phyloP scores from a whole-genome alignment of 2,113 vertebrate species.

The Penelope pileata region DNA sequence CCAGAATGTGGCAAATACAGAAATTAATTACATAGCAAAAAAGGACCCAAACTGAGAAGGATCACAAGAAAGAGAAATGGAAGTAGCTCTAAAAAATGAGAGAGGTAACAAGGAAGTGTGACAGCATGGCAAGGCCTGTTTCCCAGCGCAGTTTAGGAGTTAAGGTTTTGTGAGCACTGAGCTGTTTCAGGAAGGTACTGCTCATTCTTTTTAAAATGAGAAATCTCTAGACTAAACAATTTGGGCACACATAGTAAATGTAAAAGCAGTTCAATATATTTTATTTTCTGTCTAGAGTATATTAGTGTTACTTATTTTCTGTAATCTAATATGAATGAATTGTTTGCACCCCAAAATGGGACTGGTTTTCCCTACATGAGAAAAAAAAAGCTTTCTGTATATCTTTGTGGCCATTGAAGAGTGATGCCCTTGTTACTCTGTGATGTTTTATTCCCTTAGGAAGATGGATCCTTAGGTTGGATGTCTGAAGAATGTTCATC shows the following conservation, averaged over 20 bases:
- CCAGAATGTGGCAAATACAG: background rate
- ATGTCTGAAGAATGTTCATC: background rate
- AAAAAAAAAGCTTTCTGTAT: background rate
- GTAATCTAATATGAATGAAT: background rate
- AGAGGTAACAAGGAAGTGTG: background rate
- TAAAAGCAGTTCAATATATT: background rate
- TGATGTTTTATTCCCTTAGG: background rate
- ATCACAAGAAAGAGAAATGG: background rate
- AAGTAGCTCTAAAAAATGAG: background rate
- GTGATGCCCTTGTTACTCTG: background rate
- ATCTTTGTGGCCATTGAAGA: background rate
- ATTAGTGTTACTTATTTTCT: background rate
- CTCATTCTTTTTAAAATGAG: background rate
- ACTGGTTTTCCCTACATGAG: background rate
- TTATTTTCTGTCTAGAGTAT: background rate
- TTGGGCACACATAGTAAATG: background rate
- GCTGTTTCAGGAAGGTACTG: background rate
- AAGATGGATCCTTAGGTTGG: background rate
- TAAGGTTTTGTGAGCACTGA: background rate
- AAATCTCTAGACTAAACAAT: background rate
- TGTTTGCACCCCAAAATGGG: background rate
- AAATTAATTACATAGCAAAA: background rate
- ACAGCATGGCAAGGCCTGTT: background rate
- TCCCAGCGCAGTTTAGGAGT: background rate
- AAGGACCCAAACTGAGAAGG: background rate